phyloP scores from a whole-genome alignment of 2,113 vertebrate genomes.

The Gnathonemus echidnorhynchus region DNA sequence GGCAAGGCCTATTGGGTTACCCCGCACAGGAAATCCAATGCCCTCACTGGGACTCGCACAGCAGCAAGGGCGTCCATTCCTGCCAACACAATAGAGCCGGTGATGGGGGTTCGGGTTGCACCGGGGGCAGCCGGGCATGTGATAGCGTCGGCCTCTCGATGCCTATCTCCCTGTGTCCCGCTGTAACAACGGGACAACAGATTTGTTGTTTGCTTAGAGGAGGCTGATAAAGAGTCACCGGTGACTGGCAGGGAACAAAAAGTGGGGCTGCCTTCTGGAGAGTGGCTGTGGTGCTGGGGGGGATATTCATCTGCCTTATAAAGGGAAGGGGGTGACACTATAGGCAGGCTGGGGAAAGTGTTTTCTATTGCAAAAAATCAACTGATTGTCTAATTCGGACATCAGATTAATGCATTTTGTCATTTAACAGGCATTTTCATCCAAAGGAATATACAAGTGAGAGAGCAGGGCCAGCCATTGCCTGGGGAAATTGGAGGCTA shows the following conservation, averaged over 20 bases:
- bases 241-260: background rate
- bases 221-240: slow-evolving; percentile 36
- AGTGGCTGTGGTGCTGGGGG: background rate
- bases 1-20: slow-evolving; percentile 54
- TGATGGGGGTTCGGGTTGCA: slow-evolving; percentile 35
- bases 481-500: background rate
- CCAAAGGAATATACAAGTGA: background rate
- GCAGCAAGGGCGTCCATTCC: slow-evolving; percentile 29
- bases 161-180: slow-evolving; percentile 43
- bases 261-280: background rate
- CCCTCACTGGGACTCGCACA: slow-evolving; percentile 42
- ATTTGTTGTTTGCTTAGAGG: slow-evolving; percentile 39
- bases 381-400: background rate
- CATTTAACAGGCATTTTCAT: background rate
- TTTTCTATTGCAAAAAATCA: background rate
- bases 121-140: slow-evolving; percentile 29
- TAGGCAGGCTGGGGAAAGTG: background rate
- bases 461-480: background rate
- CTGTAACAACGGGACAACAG: slow-evolving; percentile 44
- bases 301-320: background rate
- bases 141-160: slow-evolving; percentile 35
- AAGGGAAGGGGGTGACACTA: background rate
- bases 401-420: background rate
- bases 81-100: slow-evolving; percentile 22
- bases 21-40: slow-evolving; percentile 46